Evolutionary conservation across 2,113 vertebrate species (phyloP), one percentile per base, ranked within the genome.

Genomic region (Grantiella picta): DNA sequence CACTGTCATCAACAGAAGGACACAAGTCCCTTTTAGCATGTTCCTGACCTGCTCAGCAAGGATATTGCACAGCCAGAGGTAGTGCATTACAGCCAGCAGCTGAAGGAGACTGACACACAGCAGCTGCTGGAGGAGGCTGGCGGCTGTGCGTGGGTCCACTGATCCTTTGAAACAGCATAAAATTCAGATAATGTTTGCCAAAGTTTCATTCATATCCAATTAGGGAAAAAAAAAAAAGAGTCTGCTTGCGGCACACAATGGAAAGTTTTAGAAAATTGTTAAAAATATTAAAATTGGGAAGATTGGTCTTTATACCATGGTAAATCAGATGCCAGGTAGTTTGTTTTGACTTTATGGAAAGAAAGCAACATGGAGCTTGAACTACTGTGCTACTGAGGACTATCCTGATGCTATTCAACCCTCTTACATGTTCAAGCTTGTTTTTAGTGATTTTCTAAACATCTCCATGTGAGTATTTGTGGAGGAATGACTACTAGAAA

Each of bases 141-240:
- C 2, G 1, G 11, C 8, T n/a, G 6, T 45, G 2, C 3, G 15
- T 2, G 2, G 15, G 24, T 89, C 69, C 35, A 16, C 0, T 57
- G 22, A 44, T 40, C 17, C n/a, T 12, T 10, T 79, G 42, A 22
- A 61, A 72, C 45, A 38, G 13, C 1, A 5, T 8, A 82, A 56
- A 72, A 49, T 36, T 17, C 28, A 73, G 54, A 36, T 4, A 28
- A 44, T 2, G 0, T 20, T 17, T 89, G 11, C 47, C 38, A 77
- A 60, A 50, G 25, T 36, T 56, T 66, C 4, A 29, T 78, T 78
- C 1, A 36, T 63, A 70, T 7, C 20, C 12, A 71, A 10, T 19
- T 23, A 18, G 21, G 19, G n/a, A n/a, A 38, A 52, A 27, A 33
- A 31, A 63, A 22, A 31, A 18, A 53, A n/a, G 31, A 5, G 1